Percentiles rank a stretch among this genome's conserved stretches.
Conservation (phyloP, 2,888 invertebrate genomes). For the Synergus laeviventris region DNA sequence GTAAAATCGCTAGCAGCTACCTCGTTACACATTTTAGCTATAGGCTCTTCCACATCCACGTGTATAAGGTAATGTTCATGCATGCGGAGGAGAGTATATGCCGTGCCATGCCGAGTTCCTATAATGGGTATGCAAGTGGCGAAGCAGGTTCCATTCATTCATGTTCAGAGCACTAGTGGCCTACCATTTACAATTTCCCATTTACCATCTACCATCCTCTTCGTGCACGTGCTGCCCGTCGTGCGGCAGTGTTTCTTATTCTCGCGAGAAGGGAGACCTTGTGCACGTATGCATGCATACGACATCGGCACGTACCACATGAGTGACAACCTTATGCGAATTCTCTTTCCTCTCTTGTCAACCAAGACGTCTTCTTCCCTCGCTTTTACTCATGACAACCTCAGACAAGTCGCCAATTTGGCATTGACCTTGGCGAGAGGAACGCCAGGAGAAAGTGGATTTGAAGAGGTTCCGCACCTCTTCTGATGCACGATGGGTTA, state of each 20-base stretch:
- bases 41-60: slow-evolving; percentile 34
- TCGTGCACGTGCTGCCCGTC: slow-evolving; percentile 58
- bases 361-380: background rate
- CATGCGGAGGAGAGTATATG: slow-evolving; percentile 46
- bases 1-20: slow-evolving; percentile 12
- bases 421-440: slow-evolving; percentile 20
- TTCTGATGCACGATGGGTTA: background rate
- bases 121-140: slow-evolving; percentile 73
- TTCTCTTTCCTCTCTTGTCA: slow-evolving; percentile 38
- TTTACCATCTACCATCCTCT: slow-evolving; percentile 68
- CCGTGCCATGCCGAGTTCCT: slow-evolving; percentile 58
- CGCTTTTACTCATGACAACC: slow-evolving; percentile 16
- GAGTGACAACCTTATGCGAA: slow-evolving; percentile 45
- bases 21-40: background rate
- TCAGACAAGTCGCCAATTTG: background rate
- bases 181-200: slow-evolving; percentile 73
- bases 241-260: slow-evolving; percentile 54
- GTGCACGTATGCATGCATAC: slow-evolving; percentile 53
- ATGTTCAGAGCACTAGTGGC: slow-evolving; percentile 69
- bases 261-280: slow-evolving; percentile 55
- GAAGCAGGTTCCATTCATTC: slow-evolving; percentile 75
- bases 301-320: slow-evolving; percentile 49
- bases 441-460: slow-evolving; percentile 3
- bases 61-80: slow-evolving; percentile 41
- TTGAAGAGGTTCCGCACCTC: background rate